Evolutionary conservation across 2,888 invertebrate species (phyloP), one percentile per base, ranked within the genome.

Genomic region (Nysson spinosus): DNA sequence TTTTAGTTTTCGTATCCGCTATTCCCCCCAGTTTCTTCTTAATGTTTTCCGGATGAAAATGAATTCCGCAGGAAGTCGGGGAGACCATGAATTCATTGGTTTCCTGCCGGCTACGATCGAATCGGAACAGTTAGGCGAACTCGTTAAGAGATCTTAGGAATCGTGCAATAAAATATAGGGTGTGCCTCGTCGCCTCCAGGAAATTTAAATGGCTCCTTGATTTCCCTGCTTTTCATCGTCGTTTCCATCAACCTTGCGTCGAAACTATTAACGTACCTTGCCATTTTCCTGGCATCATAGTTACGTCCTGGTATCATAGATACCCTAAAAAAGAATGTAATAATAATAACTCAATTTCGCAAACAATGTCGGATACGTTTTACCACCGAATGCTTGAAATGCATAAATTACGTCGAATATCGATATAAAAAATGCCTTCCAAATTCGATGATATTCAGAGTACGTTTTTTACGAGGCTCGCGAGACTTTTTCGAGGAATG

Each of bases 201-300:
- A 65, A 65, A 65, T 65, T 55, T 40, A 42, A 64, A 39, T 43
- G 54, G 51, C 61, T 30, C 34, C 61, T 22, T 34, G 37, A 64
- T 52, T 64, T 64, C 46, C 64, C 43, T n/a, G n/a, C n/a, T 44
- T 30, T 32, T 37, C 39, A 20, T 42, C 47, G 26, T 14, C 22
- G 1, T n/a, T 39, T 17, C 26, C 34, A 11, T 17, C 16, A 22
- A 28, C 39, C 37, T 39, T 14, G 47, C 34, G 37, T 32, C 60
- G 17, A 12, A 20, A 16, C 1, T n/a, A n/a, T n/a, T n/a, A 3
- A 30, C 7, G 30, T 30, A 4, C n/a, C n/a, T n/a, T n/a, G n/a
- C n/a, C n/a, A n/a, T n/a, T n/a, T n/a, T n/a, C n/a, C n/a, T n/a
- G n/a, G n/a, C n/a, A n/a, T n/a, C n/a, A n/a, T n/a, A n/a, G n/a